A percentile compares a stretch with the other conserved stretches of the same genome.
Conservation (phyloP, 2,888 invertebrate genomes). For the Melolontha melolontha region DNA sequence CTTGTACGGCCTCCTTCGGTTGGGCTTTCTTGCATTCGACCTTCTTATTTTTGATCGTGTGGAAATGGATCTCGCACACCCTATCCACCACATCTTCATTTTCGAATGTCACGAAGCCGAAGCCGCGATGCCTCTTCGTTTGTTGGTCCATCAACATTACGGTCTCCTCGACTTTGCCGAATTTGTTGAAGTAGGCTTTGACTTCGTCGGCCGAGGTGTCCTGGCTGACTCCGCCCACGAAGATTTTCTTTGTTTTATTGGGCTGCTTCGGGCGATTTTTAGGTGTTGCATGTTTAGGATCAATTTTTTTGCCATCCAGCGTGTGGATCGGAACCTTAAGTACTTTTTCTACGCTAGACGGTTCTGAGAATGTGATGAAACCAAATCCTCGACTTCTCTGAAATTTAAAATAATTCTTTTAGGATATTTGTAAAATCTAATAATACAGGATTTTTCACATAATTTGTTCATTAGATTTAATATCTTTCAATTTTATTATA, state of each 20-base stretch:
- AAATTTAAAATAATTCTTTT: conserved; percentile 58
- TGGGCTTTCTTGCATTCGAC: conserved; percentile 92
- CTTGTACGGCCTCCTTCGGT: conserved; percentile 88
- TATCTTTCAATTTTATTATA: too few relatives aligned
- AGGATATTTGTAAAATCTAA: neutral
- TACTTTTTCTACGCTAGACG: conserved; percentile 90
- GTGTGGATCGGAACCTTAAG: conserved; percentile 91
- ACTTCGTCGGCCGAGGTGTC: conserved; percentile 93
- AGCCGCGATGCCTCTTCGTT: conserved; percentile 90
- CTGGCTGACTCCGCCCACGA: conserved; percentile 92
- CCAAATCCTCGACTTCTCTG: conserved; percentile 95
- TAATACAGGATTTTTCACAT: too few relatives aligned
- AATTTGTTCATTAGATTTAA: too few relatives aligned
- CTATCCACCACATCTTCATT: conserved; percentile 92
- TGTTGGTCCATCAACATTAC: conserved; percentile 96
- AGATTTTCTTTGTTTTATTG: conserved; percentile 92
- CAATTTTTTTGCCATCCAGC: conserved; percentile 92
- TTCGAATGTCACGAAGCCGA: conserved; percentile 93
- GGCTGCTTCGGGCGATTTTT: conserved; percentile 88
- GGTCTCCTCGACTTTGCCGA: conserved; percentile 90
- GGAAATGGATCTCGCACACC: conserved; percentile 94
- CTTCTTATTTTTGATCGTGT: conserved; percentile 93
- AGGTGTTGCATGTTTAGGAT: conserved; percentile 93
- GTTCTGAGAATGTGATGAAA: conserved; percentile 94
- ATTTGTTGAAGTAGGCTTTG: conserved; percentile 89